phyloP scores from a whole-genome alignment of 2,888 invertebrate genomes.

The Microplitis manilae region DNA sequence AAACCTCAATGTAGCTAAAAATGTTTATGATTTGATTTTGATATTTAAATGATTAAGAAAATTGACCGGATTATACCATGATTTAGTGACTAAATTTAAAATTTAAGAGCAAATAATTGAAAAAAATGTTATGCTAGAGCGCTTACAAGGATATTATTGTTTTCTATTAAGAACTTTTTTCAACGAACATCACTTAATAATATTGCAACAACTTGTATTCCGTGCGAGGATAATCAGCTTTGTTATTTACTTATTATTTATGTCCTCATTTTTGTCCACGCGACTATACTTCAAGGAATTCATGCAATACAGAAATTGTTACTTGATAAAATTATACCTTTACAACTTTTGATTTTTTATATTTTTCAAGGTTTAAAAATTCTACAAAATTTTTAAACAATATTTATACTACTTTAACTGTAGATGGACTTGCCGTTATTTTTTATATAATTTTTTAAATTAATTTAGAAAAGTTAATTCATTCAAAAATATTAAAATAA shows the following conservation, averaged over 20 bases:
- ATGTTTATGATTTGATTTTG: no score
- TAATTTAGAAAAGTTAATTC: no score
- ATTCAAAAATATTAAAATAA: neutral
- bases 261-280: slow-evolving; percentile 4
- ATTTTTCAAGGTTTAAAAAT: slow-evolving; percentile 12
- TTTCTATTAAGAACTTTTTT: no score
- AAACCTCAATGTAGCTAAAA: no score
- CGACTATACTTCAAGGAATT: neutral
- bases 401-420: neutral
- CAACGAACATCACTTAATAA: no score
- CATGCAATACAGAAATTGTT: neutral
- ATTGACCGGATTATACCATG: neutral
- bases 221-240: neutral
- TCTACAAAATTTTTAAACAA: neutral
- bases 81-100: neutral
- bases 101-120: neutral
- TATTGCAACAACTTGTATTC: no score
- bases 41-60: neutral
- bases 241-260: neutral
- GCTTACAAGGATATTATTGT: no score
- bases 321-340: neutral
- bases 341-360: slow-evolving; percentile 19
- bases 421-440: neutral
- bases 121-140: no score
- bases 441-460: neutral